Evolutionary conservation across 2,113 vertebrate species (phyloP), one percentile per base, ranked within the genome.

Genomic region (Suncus etruscus): DNA sequence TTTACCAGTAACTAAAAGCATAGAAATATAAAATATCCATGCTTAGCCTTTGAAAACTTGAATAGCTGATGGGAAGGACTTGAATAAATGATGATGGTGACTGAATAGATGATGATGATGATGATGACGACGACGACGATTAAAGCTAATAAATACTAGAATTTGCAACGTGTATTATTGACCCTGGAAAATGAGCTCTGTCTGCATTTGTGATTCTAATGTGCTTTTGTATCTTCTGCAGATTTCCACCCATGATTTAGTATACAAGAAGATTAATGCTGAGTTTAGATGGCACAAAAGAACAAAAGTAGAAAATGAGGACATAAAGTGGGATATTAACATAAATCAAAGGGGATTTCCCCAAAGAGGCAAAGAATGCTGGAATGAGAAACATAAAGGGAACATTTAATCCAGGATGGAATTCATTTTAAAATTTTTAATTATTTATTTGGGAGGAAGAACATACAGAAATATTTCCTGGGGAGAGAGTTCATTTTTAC

Each of bases 381-480:
- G 11, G 29, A 27, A 31, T 74, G 29, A 79, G 39, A 89, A 39
- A 58, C 66, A 78, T 73, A 89, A 78, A 89, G 69, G 79, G 45
- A 91, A 95, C 51, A 87, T 82, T 74, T 70, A 95, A 74, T 87
- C 63, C 66, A 58, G 16, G 66, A 31, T 8, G 54, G 54, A 8
- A 61, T 61, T 61, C 15, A 61, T 61, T 61, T 51, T 27, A 79
- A 58, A 83, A 83, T 92, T 54, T 54, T 73, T 31, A 61, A 25
- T 80, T 74, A 69, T 86, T 50, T 86, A 0, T 58, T 87, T 66
- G 39, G 74, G 58, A 88, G 47, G 69, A 74, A 77, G 12, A 87
- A 51, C 20, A 3, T 65, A 85, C 5, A 61, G 86, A 85, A 75
- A 50, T 31, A 16, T 73, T 18, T 16, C 9, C 70, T 20, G 32